These are phyloP conservation scores for Onychomys torridus DNA, from an alignment of 2,797 vertebrate genomes.

Conservation along the genomic window DNA sequence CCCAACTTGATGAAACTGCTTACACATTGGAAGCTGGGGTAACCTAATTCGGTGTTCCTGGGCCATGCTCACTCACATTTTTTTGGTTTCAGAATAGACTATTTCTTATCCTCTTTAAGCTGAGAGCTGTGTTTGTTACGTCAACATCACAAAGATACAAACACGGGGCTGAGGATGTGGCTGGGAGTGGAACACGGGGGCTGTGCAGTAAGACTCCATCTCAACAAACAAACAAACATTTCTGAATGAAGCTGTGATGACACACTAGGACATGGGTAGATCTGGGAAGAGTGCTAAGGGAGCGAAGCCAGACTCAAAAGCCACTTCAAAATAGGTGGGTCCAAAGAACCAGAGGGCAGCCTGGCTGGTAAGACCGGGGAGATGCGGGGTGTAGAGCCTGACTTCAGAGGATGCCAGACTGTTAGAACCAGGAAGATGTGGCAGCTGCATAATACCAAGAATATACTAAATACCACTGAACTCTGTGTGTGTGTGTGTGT, in stretches of 20 bases:
- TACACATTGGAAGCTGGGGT: neutral
- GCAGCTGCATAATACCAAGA: neutral
- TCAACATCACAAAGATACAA: neutral
- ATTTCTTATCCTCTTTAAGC: neutral
- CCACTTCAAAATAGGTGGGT: neutral
- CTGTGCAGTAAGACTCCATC: neutral
- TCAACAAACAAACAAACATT: neutral
- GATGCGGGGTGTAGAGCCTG: neutral
- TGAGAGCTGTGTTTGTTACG: neutral
- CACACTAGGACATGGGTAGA: rapidly evolving
- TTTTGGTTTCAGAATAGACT: neutral
- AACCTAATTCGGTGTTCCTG: neutral
- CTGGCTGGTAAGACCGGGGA: neutral
- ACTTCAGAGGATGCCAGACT: neutral
- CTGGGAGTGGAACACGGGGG: neutral
- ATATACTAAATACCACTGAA: neutral
- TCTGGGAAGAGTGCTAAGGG: neutral
- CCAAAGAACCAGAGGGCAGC: neutral
- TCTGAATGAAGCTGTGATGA: neutral
- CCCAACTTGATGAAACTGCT: neutral
- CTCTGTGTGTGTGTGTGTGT: neutral
- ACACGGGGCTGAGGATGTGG: neutral
- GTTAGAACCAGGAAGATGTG: neutral
- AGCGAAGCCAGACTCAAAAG: neutral
- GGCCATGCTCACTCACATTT: neutral